Conservation (phyloP, 1,140 invertebrate species). For the Limonius californicus region DNA sequence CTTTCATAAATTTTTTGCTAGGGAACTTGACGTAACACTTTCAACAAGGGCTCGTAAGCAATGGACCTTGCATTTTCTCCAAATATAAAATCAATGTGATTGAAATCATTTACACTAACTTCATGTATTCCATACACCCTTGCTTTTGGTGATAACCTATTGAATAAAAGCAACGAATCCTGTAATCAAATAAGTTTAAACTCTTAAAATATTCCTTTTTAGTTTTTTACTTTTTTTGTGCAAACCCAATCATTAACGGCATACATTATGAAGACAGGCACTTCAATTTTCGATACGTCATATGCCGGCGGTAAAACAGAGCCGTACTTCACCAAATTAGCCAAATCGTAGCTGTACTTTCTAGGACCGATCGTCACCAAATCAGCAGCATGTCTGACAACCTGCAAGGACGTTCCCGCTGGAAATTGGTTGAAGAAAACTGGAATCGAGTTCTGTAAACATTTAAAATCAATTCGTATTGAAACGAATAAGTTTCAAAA, state of each 20-base stretch:
- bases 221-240: constrained; percentile 30
- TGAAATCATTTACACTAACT: constrained; percentile 31
- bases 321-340: constrained; percentile 32
- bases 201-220: not conserved
- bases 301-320: constrained; percentile 32
- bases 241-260: constrained; percentile 40
- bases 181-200: constrained; percentile 22
- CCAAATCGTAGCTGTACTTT: constrained; percentile 40
- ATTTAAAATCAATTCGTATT: not conserved
- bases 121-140: constrained; percentile 32
- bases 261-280: constrained; percentile 40
- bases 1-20: no score
- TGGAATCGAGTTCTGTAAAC: constrained; percentile 36
- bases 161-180: constrained; percentile 36
- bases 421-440: constrained; percentile 42
- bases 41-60: constrained; percentile 30
- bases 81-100: constrained; percentile 41
- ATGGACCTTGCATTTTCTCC: constrained; percentile 31
- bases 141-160: constrained; percentile 27
- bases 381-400: constrained; percentile 37
- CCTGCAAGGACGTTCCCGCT: constrained; percentile 39
- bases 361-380: constrained; percentile 35
- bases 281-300: constrained; percentile 36
- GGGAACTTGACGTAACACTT: no score
- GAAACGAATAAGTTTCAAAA: not conserved